Evolutionary conservation across 2,888 invertebrate species (phyloP), one percentile per base, ranked within the genome.

Genomic region (Lochmaea capreae): DNA sequence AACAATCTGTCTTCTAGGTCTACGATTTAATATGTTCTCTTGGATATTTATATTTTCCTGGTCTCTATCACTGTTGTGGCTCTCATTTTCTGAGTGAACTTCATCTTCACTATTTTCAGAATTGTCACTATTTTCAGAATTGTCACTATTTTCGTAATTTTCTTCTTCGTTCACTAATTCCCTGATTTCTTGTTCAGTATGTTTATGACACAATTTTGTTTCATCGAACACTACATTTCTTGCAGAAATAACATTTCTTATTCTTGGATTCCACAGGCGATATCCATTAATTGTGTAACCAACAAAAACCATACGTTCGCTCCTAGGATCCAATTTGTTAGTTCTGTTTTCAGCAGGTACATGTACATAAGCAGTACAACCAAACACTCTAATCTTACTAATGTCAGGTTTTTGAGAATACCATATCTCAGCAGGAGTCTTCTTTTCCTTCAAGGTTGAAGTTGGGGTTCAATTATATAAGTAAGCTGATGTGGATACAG

Each of bases 221-320:
- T 14, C 46, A 46, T 46, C 46, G 5, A 46, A 46, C 3, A 46
- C 14, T 11, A 46, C 49, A 72, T 83, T 79, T 70, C 79, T 77
- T 22, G 79, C 81, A 9, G 76, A 73, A 22, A 73, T 65, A 0
- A 81, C 67, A 58, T 79, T 79, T 8, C 71, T 57, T 6, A 76
- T 72, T 39, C 59, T 68, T n/a, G 75, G 77, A 68, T 77, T 67
- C 82, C 80, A 83, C 5, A 82, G 62, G 59, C 78, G 68, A 57
- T 83, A 83, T 1, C 78, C 79, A 72, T 81, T 81, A 42, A 65
- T 39, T 43, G 67, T 71, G 52, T 83, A 82, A 3, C 81, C 82
- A 16, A 79, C 70, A 76, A 79, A 57, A 67, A 67, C 22, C 46
- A 79, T 78, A 43, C 77, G 76, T 61, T 73, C 74, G 2, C 76